Evolutionary conservation across 2,797 vertebrate species (phyloP).

Genomic region (Enteromius radiatus): DNA sequence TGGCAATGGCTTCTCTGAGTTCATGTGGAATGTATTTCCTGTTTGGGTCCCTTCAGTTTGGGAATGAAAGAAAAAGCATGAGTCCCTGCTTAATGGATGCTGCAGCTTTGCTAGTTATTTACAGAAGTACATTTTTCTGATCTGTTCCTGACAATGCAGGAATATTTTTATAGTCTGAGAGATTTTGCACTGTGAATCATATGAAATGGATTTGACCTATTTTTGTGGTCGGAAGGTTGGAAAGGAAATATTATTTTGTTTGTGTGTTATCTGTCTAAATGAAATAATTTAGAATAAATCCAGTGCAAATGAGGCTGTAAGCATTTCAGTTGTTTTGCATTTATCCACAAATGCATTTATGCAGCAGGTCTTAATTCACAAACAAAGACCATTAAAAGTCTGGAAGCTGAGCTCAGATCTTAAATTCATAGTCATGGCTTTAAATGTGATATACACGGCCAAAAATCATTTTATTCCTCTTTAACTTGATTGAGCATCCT

Average conservation of each 20-base stretch:
- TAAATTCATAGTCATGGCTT: neutral
- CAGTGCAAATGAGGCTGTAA: neutral
- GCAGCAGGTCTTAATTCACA: neutral
- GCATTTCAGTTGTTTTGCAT: neutral
- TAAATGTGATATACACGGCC: neutral
- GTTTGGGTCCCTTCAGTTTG: constrained; percentile 62
- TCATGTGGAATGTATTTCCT: constrained; percentile 70
- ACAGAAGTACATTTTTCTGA: neutral
- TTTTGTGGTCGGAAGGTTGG: neutral
- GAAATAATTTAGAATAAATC: neutral
- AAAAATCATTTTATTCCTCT: too few species aligned
- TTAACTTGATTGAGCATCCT: too few species aligned
- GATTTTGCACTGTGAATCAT: neutral
- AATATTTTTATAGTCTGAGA: neutral
- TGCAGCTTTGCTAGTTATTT: neutral
- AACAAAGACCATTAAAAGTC: too few species aligned
- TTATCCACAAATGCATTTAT: neutral
- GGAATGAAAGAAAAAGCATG: constrained; percentile 50
- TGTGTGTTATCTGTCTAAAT: neutral
- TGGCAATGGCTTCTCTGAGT: constrained; percentile 57
- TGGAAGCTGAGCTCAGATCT: neutral
- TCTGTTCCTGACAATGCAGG: neutral
- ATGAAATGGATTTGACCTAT: neutral
- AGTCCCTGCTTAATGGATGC: constrained; percentile 34
- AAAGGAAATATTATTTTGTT: neutral